Evolutionary conservation across 2,888 invertebrate genomes (phyloP).

Genomic region (Myathropa florea): DNA sequence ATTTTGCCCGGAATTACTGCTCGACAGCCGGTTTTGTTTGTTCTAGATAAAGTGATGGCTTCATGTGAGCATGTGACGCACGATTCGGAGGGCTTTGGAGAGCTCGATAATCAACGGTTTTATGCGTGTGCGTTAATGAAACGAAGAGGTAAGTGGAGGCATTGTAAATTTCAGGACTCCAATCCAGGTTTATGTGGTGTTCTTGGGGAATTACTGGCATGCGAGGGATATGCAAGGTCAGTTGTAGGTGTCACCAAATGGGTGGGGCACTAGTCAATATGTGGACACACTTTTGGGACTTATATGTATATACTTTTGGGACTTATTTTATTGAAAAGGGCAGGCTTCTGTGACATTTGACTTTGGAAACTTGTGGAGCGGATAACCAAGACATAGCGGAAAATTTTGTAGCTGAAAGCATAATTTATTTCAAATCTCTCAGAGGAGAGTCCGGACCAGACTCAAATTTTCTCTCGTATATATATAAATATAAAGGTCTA

Average conservation of each 20-base stretch:
- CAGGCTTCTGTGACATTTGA: too few species aligned
- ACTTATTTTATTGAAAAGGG: background rate
- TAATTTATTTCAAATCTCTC: too few species aligned
- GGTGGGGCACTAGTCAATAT: background rate
- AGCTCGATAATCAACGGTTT: background rate
- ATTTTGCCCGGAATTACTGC: slow-evolving; percentile 40
- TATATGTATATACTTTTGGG: background rate
- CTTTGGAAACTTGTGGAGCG: too few species aligned
- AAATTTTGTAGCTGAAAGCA: too few species aligned
- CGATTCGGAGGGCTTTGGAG: background rate
- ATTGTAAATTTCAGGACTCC: background rate
- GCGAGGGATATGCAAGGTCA: background rate
- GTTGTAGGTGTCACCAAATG: background rate
- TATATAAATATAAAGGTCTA: too few species aligned
- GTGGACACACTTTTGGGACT: background rate
- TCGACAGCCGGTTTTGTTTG: slow-evolving; percentile 18
- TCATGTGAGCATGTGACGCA: background rate
- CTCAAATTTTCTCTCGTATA: too few species aligned
- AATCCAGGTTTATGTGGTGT: background rate
- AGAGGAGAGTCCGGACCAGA: too few species aligned
- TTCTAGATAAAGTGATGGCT: slow-evolving; percentile 32
- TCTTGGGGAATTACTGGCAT: background rate
- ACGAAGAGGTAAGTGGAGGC: background rate
- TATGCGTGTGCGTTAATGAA: background rate
- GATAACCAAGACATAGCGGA: too few species aligned